Evolutionary conservation across 2,888 invertebrate genomes (phyloP), one percentile per base, ranked within the genome.

Genomic region (Eupithecia abbreviata): DNA sequence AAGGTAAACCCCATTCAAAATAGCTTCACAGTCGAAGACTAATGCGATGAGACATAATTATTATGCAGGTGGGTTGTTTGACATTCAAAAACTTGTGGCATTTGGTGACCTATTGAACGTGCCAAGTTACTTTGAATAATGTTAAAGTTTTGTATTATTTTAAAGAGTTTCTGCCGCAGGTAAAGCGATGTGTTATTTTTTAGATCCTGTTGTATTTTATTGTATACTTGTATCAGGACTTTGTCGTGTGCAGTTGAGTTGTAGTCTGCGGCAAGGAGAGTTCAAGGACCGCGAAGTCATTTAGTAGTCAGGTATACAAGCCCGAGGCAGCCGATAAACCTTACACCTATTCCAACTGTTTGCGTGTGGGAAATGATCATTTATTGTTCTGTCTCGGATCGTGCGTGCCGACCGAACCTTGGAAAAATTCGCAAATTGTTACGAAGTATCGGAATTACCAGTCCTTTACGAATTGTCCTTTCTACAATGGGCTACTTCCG

Each of bases 251-350:
- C 65, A 66, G 71, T 73, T 58, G 69, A 71, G 66, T 74, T 76
- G 74, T 79, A 70, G 77, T 77, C 76, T 77, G 76, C 73, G 74
- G 84, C 84, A 82, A 82, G 85, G 82, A 84, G 85, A 87, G 91
- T 90, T 91, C 89, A 91, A 90, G 87, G 89, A 90, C 90, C 90
- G 88, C 86, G 84, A 86, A 87, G 88, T 89, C 89, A 88, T 90
- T 90, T 90, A 89, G 88, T 85, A 87, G 87, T 85, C 90, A 90
- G 90, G 90, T 90, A 62, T 62, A 91, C 85, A 86, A 85, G 86
- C 85, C 84, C 84, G 87, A 84, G 87, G 85, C 88, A 82, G 82
- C 82, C 82, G 83, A 80, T 79, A 79, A 77, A 80, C 80, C 84
- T 84, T 85, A 85, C 84, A 85, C 85, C 84, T 84, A 85, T 84